Evolutionary conservation across 2,888 invertebrate genomes (phyloP), one percentile per base, ranked within the genome.

Genomic region (Drosophila pseudotakahashii): DNA sequence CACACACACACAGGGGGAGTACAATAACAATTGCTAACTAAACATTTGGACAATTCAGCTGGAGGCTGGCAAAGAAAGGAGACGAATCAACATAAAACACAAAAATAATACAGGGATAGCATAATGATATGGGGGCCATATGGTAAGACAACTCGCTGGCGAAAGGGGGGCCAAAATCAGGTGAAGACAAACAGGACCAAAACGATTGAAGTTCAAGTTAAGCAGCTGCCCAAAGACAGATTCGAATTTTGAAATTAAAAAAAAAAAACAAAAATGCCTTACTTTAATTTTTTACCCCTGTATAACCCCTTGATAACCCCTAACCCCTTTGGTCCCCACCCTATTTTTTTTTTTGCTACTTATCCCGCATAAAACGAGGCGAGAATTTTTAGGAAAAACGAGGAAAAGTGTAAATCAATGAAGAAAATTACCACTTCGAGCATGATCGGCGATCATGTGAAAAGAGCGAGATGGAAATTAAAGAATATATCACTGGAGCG

Each of bases 1-100:
- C 32, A 52, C 16, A 60, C 34, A 48, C 23, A 54, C 52, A 62
- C 39, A 70, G 62, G 58, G 37, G 54, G 32, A 36, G 23, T 48
- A 64, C 51, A 69, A 69, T 67, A 68, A 68, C 74, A 78, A 78
- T 64, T 59, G 64, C 58, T 68, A 68, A 64, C 54, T 79, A 79
- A 78, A 78, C 67, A 77, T 77, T 80, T 75, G 78, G 64, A 61
- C 64, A 80, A 66, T 68, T 79, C 57, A 53, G 50, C 68, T 53
- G 62, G 44, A 53, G 64, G 64, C 66, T 39, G 36, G 50, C 30
- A 41, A 26, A n/a, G 14, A 19, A 62, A 23, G 26, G 32, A 10
- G 54, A 23, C 19, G 61, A 61, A 47, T 63, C 51, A 63, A 23
- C 51, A 51, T 63, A 23, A 51, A 45, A 30, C 37, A 45, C 32